These are phyloP conservation scores for Sylvietta virens DNA, from an alignment of 2,113 vertebrate species.

Conservation along the genomic window DNA sequence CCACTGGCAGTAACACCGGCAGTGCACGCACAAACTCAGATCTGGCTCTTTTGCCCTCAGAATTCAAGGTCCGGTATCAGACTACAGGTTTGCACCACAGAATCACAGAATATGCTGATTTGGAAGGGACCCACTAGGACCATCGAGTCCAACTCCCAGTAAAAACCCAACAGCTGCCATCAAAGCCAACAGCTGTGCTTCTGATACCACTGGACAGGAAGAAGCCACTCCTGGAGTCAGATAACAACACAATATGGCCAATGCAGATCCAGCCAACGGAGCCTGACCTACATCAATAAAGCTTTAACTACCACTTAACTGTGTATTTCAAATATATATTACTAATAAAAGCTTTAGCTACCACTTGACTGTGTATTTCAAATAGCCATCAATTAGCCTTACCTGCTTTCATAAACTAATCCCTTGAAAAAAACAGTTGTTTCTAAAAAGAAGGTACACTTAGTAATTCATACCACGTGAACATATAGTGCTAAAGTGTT, in stretches of 20 bases:
- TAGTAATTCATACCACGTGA: neutral
- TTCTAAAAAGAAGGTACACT: neutral
- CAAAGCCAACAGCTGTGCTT: neutral
- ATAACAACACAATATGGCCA: neutral
- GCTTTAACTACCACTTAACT: neutral
- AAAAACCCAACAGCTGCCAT: neutral
- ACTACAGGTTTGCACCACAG: neutral
- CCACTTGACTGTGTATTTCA: neutral
- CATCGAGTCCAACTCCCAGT: fast-evolving
- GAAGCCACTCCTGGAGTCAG: neutral
- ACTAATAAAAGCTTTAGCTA: neutral
- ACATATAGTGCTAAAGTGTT: neutral
- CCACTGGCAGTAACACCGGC: neutral
- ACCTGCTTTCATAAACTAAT: neutral
- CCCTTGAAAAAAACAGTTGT: neutral
- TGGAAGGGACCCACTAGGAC: neutral
- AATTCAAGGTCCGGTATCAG: neutral
- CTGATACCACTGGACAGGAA: neutral
- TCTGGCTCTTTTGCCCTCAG: neutral
- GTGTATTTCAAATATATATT: neutral
- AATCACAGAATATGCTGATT: neutral
- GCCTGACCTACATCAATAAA: neutral
- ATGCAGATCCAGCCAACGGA: neutral
- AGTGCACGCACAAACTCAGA: neutral
- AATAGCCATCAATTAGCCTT: neutral